Conservation (phyloP, 2,888 invertebrate genomes). For the Auanema freiburgensis region DNA sequence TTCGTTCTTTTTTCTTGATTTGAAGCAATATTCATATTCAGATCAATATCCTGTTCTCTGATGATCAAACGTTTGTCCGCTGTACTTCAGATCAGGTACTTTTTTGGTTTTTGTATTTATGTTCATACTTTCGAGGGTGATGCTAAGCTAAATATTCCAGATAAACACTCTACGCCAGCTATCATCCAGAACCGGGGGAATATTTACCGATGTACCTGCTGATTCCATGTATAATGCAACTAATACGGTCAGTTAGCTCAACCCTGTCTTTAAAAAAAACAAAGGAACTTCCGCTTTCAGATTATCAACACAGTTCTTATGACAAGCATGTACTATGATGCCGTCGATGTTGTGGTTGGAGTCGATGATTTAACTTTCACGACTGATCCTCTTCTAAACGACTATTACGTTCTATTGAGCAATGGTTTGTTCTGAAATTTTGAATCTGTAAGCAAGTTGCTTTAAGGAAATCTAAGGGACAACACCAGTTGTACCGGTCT, state of each 20-base stretch:
- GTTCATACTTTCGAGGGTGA: too few species aligned
- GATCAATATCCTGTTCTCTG: constrained; percentile 17
- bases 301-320: constrained; percentile 12
- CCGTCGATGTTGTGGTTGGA: background rate
- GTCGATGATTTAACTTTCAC: too few species aligned
- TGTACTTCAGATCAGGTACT: background rate
- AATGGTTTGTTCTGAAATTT: too few species aligned
- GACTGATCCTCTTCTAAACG: too few species aligned
- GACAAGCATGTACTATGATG: constrained; percentile 7
- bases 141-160: background rate
- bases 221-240: constrained; percentile 1
- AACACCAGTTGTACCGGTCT: too few species aligned
- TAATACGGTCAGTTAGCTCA: constrained; percentile 2
- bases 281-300: constrained; percentile 5
- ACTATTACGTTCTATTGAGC: too few species aligned
- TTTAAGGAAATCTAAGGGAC: too few species aligned
- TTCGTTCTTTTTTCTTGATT: background rate
- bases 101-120: too few species aligned
- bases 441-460: too few species aligned
- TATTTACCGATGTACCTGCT: constrained; percentile 6
- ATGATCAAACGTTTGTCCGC: constrained; percentile 14
- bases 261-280: background rate
- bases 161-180: background rate
- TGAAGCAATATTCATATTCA: background rate
- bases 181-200: constrained; percentile 10